Conservation (phyloP, 2,797 vertebrate species). For the Holocentrus rufus region DNA sequence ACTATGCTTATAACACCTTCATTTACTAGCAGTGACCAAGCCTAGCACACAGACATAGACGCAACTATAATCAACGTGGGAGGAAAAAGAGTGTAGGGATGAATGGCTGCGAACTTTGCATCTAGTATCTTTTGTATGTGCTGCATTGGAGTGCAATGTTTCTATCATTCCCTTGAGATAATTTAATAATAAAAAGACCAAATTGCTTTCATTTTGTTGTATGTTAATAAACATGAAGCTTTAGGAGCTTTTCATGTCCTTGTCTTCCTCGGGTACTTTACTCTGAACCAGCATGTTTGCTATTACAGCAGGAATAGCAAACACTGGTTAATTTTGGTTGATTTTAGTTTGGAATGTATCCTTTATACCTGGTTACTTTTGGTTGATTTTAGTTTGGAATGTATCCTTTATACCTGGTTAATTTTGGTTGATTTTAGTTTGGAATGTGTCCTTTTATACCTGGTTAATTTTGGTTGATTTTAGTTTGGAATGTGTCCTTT, state of each 20-base stretch:
- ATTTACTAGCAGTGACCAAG: slow-evolving; percentile 26
- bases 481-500: neutral
- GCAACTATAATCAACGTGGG: neutral
- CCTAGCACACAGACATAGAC: neutral
- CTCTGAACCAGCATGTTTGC: neutral
- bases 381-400: too few species aligned
- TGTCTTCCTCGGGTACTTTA: neutral
- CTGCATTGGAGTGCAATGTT: neutral
- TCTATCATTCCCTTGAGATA: too few species aligned
- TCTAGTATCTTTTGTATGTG: neutral
- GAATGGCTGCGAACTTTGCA: too few species aligned
- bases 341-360: neutral
- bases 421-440: neutral
- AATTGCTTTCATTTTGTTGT: neutral
- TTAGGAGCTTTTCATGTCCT: too few species aligned
- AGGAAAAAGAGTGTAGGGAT: too few species aligned
- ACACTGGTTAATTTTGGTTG: neutral
- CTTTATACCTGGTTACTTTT: too few species aligned
- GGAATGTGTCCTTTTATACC: too few species aligned
- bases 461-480: neutral
- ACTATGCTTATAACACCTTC: slow-evolving; percentile 34
- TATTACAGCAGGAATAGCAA: neutral
- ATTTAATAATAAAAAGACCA: too few species aligned
- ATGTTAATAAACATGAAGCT: too few species aligned
- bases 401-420: too few species aligned